These are phyloP conservation scores for Ornithoptera alexandrae DNA, from an alignment of 2,888 invertebrate species.

Conservation along the genomic window DNA sequence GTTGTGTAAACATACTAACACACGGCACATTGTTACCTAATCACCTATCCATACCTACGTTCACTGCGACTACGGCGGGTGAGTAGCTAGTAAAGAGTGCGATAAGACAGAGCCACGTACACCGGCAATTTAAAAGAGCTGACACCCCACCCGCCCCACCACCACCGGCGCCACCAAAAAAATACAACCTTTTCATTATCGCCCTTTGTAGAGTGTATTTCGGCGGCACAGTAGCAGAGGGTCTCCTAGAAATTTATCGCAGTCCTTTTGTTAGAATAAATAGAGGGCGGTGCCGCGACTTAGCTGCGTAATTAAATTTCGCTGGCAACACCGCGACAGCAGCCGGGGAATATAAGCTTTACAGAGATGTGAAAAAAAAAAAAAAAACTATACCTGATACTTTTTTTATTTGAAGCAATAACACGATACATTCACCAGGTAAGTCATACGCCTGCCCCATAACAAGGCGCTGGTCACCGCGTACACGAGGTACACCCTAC, in stretches of 20 bases:
- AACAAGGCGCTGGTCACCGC: no score
- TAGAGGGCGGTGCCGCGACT: constrained; percentile 9
- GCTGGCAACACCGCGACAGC: constrained; percentile 22
- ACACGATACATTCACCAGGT: no score
- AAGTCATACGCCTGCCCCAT: no score
- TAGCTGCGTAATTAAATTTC: constrained; percentile 29
- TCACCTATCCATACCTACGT: no score
- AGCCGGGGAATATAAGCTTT: constrained; percentile 3
- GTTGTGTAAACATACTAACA: no score
- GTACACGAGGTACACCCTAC: no score
- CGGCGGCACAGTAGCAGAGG: constrained; percentile 16
- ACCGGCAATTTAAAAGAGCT: constrained; percentile 18
- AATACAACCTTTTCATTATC: constrained; percentile 24
- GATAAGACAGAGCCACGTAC: constrained; percentile 15
- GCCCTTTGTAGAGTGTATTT: constrained; percentile 23
- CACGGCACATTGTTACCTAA: no score
- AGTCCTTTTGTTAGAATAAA: constrained; percentile 28
- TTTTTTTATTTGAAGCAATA: no score
- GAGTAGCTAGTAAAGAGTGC: background rate
- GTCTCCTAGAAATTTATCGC: constrained; percentile 27
- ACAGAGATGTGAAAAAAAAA: background rate
- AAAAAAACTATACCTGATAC: background rate
- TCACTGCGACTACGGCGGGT: no score
- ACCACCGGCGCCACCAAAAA: constrained; percentile 1
- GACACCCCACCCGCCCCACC: background rate